Conservation (phyloP, 2,113 vertebrate species). For the Oceanites oceanicus region DNA sequence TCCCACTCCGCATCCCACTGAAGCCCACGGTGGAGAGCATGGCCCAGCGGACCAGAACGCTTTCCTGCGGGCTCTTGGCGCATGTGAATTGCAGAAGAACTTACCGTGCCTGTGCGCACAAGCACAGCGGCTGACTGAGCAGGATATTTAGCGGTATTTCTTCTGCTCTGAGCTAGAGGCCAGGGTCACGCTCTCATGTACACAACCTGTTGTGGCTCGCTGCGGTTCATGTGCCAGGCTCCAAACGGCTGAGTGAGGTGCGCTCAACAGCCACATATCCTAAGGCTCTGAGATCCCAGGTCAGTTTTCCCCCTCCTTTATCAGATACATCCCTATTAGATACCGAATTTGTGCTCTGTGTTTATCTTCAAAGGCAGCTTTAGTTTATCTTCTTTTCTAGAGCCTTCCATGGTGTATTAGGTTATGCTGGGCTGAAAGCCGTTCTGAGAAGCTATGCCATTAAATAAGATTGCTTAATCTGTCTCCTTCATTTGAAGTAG, state of each 20-base stretch:
- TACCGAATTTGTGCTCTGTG: not conserved
- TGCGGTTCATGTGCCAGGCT: rapidly evolving
- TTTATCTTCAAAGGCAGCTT: not conserved
- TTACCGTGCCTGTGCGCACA: not conserved
- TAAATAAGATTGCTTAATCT: not conserved
- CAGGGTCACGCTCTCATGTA: not conserved
- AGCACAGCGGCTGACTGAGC: not conserved
- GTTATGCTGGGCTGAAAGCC: not conserved
- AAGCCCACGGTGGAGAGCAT: rapidly evolving
- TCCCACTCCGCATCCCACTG: not conserved
- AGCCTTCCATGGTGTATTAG: not conserved
- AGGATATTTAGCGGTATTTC: not conserved
- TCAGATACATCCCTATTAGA: not conserved
- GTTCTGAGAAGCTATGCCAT: not conserved
- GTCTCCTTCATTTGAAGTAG: not conserved
- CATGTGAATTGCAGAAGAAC: not conserved
- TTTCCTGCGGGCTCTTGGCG: not conserved
- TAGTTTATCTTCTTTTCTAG: not conserved
- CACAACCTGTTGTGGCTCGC: not conserved
- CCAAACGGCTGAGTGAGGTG: not conserved
- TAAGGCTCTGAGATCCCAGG: not conserved
- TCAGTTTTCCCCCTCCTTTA: not conserved
- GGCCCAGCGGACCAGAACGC: not conserved
- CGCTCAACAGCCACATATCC: rapidly evolving
- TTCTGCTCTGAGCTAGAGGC: not conserved